Evolutionary conservation across 2,888 invertebrate genomes (phyloP).

Genomic region (Chymomyza fuscimana): DNA sequence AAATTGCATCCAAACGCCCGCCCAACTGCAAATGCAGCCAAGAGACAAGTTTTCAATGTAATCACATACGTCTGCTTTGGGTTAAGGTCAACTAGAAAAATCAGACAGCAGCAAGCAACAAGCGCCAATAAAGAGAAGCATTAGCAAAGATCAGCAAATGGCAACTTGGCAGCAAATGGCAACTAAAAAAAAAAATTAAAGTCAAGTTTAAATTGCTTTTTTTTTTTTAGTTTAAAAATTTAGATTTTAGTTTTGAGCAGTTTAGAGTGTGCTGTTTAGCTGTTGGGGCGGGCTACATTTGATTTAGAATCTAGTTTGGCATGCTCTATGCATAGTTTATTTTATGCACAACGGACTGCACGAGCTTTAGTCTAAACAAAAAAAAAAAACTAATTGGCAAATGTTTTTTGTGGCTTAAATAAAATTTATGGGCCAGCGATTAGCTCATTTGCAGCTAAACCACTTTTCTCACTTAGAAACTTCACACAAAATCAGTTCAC

Average conservation of each 20-base stretch:
- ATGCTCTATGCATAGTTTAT: not conserved
- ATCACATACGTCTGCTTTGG: conserved; percentile 68
- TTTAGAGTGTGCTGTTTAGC: not conserved
- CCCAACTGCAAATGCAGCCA: not conserved
- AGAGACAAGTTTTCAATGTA: conserved; percentile 49
- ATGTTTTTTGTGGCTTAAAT: not conserved
- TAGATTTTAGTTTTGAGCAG: not conserved
- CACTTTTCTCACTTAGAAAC: too few relatives aligned
- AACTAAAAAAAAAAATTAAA: conserved; percentile 46
- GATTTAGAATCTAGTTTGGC: conserved; percentile 16
- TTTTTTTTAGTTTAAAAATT: not conserved
- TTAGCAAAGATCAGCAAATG: conserved; percentile 56
- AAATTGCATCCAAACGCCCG: conserved; percentile 21
- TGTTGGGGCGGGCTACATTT: conserved; percentile 5
- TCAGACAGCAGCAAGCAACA: conserved; percentile 44
- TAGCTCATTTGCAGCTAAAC: not conserved
- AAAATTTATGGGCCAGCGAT: too few relatives aligned
- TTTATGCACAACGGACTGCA: too few relatives aligned
- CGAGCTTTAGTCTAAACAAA: too few relatives aligned
- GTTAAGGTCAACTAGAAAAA: conserved; percentile 77
- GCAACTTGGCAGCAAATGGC: conserved; percentile 36
- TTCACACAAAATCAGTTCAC: conserved; percentile 31
- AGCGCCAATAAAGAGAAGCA: conserved; percentile 60
- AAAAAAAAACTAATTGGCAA: too few relatives aligned
- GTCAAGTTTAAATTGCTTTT: conserved; percentile 34